Conservation (phyloP, 2,113 vertebrate genomes). For the Rhizomys pruinosus region DNA sequence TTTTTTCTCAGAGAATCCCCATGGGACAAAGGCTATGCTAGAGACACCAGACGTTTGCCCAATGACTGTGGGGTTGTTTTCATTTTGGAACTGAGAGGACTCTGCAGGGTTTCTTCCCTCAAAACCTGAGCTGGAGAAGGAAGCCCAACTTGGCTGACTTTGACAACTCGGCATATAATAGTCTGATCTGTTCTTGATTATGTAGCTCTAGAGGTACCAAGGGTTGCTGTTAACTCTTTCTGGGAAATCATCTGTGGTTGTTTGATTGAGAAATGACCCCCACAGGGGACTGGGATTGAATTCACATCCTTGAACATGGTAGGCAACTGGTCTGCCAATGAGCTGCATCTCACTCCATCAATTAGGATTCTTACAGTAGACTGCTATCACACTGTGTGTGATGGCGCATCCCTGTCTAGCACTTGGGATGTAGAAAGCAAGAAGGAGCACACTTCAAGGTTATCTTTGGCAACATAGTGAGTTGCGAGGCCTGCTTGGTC, state of each 20-base stretch:
- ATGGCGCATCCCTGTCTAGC: too few species aligned
- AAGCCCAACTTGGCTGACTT: neutral
- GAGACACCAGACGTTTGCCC: neutral
- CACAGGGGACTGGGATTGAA: neutral
- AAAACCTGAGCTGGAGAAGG: neutral
- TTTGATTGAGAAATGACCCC: neutral
- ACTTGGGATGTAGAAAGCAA: too few species aligned
- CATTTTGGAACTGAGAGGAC: neutral
- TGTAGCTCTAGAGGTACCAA: neutral
- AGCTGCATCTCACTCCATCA: too few species aligned
- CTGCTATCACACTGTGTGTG: too few species aligned
- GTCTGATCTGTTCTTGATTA: too few species aligned
- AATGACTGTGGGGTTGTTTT: neutral
- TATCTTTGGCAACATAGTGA: too few species aligned
- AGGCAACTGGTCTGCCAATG: neutral
- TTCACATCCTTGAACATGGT: neutral
- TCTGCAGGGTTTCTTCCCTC: neutral
- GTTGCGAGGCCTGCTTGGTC: too few species aligned
- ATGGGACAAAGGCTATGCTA: neutral
- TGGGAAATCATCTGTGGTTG: neutral
- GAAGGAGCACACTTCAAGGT: too few species aligned
- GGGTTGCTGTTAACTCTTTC: conserved; percentile 3
- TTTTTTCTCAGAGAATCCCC: neutral
- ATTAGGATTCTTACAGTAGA: too few species aligned
- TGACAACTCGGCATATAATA: neutral